These are phyloP conservation scores for Hexactinellida sp. DNA, from an alignment of 37 sponge, comb jelly and placozoan species.

Conservation along the genomic window DNA sequence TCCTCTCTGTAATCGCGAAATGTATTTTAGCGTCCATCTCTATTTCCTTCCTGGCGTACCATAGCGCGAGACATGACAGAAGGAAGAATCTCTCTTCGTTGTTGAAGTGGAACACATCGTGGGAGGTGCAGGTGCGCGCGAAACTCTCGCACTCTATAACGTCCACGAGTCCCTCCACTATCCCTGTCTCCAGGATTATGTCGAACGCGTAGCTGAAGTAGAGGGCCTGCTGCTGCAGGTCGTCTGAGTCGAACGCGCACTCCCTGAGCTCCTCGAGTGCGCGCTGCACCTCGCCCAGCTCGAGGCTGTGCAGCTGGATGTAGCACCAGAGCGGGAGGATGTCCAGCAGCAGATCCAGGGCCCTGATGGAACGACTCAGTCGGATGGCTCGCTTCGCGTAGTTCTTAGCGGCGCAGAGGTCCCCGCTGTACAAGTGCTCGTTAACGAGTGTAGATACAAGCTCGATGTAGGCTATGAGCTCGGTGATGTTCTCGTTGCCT, in stretches of 20 bases:
- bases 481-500: neutral
- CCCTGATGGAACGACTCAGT: neutral
- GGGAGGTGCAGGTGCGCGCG: neutral
- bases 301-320: neutral
- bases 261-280: conserved; percentile 29
- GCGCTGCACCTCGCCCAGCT: neutral
- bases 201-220: conserved; percentile 49
- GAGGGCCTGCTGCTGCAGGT: conserved; percentile 45
- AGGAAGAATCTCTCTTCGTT: conserved; percentile 48
- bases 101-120: conserved; percentile 55
- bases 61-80: conserved; percentile 40
- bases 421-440: neutral
- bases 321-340: neutral
- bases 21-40: conserved; percentile 17
- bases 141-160: neutral
- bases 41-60: conserved; percentile 36
- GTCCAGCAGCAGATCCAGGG: neutral
- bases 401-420: conserved; percentile 4
- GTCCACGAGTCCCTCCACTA: neutral
- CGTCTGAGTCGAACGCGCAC: conserved; percentile 42
- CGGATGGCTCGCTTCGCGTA: conserved; percentile 5
- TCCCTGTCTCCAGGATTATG: conserved; percentile 42
- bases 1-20: conserved; percentile 23
- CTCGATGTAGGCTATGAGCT: neutral
- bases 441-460: neutral